Evolutionary conservation across 2,113 vertebrate species (phyloP), one percentile per base, ranked within the genome.

Genomic region (Numida meleagris): DNA sequence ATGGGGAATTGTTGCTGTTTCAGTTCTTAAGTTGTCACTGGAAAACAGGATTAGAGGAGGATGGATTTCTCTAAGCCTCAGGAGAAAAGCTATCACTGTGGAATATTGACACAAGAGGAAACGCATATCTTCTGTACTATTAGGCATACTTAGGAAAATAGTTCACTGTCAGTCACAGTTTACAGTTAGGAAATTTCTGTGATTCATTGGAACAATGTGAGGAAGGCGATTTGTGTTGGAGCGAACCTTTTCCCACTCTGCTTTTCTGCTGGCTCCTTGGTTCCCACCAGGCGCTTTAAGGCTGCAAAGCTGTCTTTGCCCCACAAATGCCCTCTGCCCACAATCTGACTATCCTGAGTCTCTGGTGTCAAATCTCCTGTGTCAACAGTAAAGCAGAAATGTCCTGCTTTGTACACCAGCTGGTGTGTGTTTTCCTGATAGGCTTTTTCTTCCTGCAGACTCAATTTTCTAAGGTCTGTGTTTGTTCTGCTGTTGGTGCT

Each of bases 21-120:
- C 73, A 71, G 40, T 89, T 93, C 85, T 91, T 88, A 86, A 88
- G 61, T 89, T 97, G 83, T 95, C 93, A 95, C 85, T 78, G 71
- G 82, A 82, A 93, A 78, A 75, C 87, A 93, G 80, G 89, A 94
- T 95, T 95, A 96, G 91, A 68, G 48, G 72, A 81, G 75, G 91
- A 83, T 90, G 91, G 80, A 91, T 87, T 95, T 96, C 83, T 76
- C 31, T 74, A 58, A 95, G 50, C 77, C 78, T 74, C 6, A 0
- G 84, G 86, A 94, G 91, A 65, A 75, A 95, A 96, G 86, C 66
- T 86, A 48, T 76, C 4, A 36, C 65, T 16, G 67, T 43, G n/a
- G 72, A 82, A 68, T 48, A 94, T 58, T 82, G 63, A 72, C 45
- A 17, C 42, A 61, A 86, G 85, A 79, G 58, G 92, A 83, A 50